Percentiles rank a stretch among this genome's conserved stretches.
These are phyloP conservation scores for Phortica magna DNA, from an alignment of 2,888 invertebrate species.

Conservation along the genomic window DNA sequence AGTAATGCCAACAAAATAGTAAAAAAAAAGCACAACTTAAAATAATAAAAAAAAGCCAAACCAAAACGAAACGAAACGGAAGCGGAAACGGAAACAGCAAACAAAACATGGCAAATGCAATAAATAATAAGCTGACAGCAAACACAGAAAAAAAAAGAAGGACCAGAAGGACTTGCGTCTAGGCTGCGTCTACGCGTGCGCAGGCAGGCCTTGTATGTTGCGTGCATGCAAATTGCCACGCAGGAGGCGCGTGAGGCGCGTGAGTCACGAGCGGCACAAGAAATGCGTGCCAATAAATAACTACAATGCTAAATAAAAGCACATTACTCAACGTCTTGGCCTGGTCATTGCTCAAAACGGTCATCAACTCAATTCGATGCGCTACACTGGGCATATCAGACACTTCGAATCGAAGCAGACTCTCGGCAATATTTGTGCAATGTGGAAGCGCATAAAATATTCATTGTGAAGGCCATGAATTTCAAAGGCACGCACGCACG, in stretches of 20 bases:
- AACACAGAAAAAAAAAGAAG: background rate
- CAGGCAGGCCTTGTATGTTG: background rate
- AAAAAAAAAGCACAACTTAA: background rate
- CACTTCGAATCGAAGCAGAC: too few relatives aligned
- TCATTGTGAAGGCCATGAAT: too few relatives aligned
- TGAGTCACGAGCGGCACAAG: background rate
- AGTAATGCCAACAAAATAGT: background rate
- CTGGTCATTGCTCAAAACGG: background rate
- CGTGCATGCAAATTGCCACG: too few relatives aligned
- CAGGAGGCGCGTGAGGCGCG: background rate
- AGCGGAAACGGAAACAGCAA: slow-evolving; percentile 3
- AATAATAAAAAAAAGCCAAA: background rate
- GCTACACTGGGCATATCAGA: background rate
- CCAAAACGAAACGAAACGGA: slow-evolving; percentile 18
- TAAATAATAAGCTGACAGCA: slow-evolving; percentile 19
- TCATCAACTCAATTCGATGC: background rate
- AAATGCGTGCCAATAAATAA: slow-evolving; percentile 10
- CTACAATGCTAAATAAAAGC: background rate
- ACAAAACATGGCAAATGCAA: slow-evolving; percentile 7
- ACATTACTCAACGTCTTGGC: slow-evolving; percentile 18
- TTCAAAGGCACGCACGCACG: too few relatives aligned
- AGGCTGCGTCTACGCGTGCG: background rate
- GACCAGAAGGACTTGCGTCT: background rate
- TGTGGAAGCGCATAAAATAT: too few relatives aligned
- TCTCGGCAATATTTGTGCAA: too few relatives aligned